Percentiles rank a stretch among this genome's conserved stretches.
These are phyloP conservation scores for Pygoscelis adeliae DNA, from an alignment of 2,113 vertebrate genomes.

Conservation along the genomic window DNA sequence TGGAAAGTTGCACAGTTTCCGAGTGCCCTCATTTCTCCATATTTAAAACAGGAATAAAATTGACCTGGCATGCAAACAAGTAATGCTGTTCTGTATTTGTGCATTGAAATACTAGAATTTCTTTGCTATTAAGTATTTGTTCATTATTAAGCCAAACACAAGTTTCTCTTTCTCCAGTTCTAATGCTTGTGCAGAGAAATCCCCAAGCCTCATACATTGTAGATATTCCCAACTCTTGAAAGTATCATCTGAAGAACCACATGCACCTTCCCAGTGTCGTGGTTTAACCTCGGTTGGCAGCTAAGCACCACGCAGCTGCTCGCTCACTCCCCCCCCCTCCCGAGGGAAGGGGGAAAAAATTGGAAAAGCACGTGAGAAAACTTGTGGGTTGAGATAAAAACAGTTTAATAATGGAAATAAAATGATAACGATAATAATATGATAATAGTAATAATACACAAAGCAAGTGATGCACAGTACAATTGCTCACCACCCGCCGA, in stretches of 20 bases:
- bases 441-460: no score
- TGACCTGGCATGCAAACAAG: neutral
- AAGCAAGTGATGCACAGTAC: no score
- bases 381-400: no score
- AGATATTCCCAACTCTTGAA: neutral
- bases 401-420: no score
- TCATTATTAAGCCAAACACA: neutral
- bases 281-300: no score
- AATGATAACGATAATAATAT: no score
- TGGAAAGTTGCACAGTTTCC: neutral
- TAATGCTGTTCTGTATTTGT: neutral
- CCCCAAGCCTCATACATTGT: neutral
- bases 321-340: no score
- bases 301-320: no score
- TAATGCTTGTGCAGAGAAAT: neutral
- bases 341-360: no score
- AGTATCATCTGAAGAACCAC: neutral
- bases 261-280: neutral
- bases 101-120: neutral
- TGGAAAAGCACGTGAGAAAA: no score
- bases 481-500: no score
- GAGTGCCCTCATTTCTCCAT: neutral
- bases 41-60: neutral
- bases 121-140: neutral
- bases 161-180: neutral